These are phyloP conservation scores for Bostrychus sinensis DNA, from an alignment of 2,113 vertebrate species.

Conservation along the genomic window DNA sequence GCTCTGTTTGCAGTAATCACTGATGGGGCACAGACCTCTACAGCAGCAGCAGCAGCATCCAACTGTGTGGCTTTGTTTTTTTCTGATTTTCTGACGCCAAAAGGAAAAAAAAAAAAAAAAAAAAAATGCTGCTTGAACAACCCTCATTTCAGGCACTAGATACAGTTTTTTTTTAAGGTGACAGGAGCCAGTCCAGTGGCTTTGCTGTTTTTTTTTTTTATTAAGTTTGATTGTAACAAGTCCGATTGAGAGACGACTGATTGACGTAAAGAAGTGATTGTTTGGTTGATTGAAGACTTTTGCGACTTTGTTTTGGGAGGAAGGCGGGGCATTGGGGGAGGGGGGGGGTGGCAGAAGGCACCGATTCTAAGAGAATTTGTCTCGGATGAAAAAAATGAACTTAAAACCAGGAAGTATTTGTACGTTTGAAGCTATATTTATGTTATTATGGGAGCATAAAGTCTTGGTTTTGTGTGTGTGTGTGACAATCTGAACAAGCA, in stretches of 20 bases:
- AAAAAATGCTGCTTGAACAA: slow-evolving; percentile 62
- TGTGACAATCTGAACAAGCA: slow-evolving; percentile 48
- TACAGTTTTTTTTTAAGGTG: slow-evolving; percentile 60
- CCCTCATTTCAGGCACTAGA: slow-evolving; percentile 73
- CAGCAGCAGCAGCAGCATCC: slow-evolving; percentile 17
- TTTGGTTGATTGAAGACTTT: slow-evolving; percentile 43
- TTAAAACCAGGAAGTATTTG: slow-evolving; percentile 52
- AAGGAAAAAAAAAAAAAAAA: too few relatives aligned
- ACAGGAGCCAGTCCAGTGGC: slow-evolving; percentile 47
- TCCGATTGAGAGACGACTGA: slow-evolving; percentile 67
- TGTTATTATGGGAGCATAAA: slow-evolving; percentile 2
- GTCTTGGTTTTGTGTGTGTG: slow-evolving; percentile 47
- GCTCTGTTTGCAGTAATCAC: background rate
- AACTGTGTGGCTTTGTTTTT: slow-evolving; percentile 42
- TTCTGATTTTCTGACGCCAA: slow-evolving; percentile 54
- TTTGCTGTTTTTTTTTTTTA: too few relatives aligned
- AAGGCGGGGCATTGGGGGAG: slow-evolving; percentile 22
- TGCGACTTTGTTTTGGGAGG: background rate
- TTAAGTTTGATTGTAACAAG: slow-evolving; percentile 72
- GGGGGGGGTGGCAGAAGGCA: slow-evolving; percentile 76
- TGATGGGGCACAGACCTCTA: slow-evolving; percentile 39
- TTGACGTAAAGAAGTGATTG: slow-evolving; percentile 58
- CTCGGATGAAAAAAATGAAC: background rate
- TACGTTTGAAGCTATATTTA: slow-evolving; percentile 37
- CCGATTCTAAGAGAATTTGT: slow-evolving; percentile 63